Conservation (phyloP, 2,888 invertebrate species). For the Oasisia sp. region DNA sequence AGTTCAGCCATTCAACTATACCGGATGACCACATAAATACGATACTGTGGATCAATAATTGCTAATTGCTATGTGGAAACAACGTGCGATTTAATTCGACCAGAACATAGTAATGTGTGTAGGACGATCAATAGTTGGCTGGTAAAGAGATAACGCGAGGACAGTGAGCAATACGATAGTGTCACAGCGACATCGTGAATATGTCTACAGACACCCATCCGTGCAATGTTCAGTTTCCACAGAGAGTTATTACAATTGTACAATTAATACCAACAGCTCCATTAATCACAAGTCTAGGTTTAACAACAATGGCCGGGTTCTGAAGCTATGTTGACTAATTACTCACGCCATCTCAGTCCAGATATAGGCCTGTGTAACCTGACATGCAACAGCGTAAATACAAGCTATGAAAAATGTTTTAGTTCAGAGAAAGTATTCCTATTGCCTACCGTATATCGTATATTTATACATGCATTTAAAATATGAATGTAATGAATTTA, state of each 20-base stretch:
- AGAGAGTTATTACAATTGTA: not conserved
- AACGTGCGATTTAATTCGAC: conserved; percentile 9
- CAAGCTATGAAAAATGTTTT: too few species aligned
- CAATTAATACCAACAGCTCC: not conserved
- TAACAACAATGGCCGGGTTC: not conserved
- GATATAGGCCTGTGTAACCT: not conserved
- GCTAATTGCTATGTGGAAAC: conserved; percentile 17
- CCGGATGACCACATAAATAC: conserved; percentile 10
- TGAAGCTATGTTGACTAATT: not conserved
- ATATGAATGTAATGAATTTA: too few species aligned
- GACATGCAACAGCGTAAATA: too few species aligned
- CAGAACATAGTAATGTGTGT: not conserved
- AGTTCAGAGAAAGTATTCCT: too few species aligned
- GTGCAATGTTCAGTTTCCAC: not conserved
- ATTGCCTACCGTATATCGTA: too few species aligned
- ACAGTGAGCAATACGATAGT: not conserved
- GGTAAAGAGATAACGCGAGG: not conserved
- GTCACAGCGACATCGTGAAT: not conserved
- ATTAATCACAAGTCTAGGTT: not conserved
- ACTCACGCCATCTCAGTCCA: not conserved
- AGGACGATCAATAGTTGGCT: not conserved
- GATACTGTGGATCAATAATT: not conserved
- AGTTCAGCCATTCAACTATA: not conserved
- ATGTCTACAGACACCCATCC: not conserved
- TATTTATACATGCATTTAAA: too few species aligned